These are phyloP conservation scores for Sphaeridia pumilis DNA, from an alignment of 2,888 invertebrate species.

Conservation along the genomic window DNA sequence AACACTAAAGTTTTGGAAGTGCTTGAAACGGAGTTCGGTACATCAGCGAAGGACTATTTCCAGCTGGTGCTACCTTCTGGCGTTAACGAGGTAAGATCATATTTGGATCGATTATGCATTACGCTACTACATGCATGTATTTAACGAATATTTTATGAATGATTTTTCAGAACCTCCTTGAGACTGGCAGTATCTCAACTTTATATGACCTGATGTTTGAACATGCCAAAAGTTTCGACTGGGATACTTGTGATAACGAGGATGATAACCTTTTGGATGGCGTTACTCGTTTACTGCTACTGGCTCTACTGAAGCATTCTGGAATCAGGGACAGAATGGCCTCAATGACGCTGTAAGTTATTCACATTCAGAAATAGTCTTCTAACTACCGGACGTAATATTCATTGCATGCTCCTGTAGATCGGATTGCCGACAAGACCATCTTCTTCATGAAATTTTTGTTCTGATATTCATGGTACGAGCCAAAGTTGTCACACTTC, in stretches of 20 bases:
- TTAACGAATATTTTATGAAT: background rate
- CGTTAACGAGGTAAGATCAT: background rate
- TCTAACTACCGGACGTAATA: too few relatives aligned
- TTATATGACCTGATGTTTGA: constrained; percentile 41
- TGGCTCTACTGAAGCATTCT: constrained; percentile 46
- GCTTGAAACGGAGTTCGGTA: background rate
- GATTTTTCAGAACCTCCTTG: background rate
- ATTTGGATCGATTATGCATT: too few relatives aligned
- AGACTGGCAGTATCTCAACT: constrained; percentile 23
- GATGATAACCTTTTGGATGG: constrained; percentile 43
- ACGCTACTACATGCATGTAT: too few relatives aligned
- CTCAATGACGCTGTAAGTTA: constrained; percentile 41
- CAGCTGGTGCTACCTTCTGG: background rate
- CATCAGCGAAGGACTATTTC: background rate
- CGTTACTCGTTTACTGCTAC: constrained; percentile 44
- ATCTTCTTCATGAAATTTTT: constrained; percentile 35
- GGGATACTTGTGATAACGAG: constrained; percentile 45
- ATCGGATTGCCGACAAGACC: constrained; percentile 30
- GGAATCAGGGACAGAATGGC: constrained; percentile 41
- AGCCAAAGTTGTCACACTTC: constrained; percentile 32
- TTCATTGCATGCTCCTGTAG: constrained; percentile 3
- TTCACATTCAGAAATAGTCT: too few relatives aligned
- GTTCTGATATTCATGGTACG: constrained; percentile 35
- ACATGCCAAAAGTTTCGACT: constrained; percentile 42
- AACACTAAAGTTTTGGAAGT: background rate